Base-by-base conservation (phyloP, 2,888 invertebrate species). In the Lissonota sp. region DNA sequence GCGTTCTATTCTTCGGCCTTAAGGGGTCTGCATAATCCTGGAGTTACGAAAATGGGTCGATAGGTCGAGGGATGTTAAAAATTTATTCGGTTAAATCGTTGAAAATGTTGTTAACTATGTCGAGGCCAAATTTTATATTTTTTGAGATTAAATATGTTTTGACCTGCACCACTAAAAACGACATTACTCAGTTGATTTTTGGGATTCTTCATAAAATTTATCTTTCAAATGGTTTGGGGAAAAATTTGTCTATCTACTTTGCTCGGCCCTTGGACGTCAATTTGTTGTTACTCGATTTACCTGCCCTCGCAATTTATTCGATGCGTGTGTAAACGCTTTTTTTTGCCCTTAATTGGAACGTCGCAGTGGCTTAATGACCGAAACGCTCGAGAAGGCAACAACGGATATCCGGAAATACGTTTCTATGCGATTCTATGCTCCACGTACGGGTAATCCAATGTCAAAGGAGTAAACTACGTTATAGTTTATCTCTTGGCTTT, bases 361-460 rank as follows among this genome's bases (percentile, higher is more conserved):
- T 78, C 78, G 78, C 74, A 69, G 39, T 42, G 66, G 42, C 78
- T 81, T 58, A 78, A 78, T 66, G 78, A 74, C 74, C 74, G 81
- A 78, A 57, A 78, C 73, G 77, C 74, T 81, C 78, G 79, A 79
- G 79, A 75, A 74, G 70, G 74, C 79, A 79, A 58, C 74, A 64
- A 53, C 74, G 80, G 81, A 81, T 81, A 78, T 81, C 81, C 81
- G 81, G 60, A 26, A 26, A 71, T 69, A 69, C 14, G 53, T 67
- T 53, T 26, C 26, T 26, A 26, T 26, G 26, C 67, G 79, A 73
- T 67, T 73, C 66, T 51, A 8, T 46, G 58, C 12, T 37, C 26
- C 39, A 39, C 37, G 66, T 57, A 40, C 39, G 57, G 42, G 66
- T 51, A 26, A 16, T 44, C 8, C 16, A 40, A 57, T 44, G n/a